Conservation (phyloP, 2,113 vertebrate species). For the Cochlearius cochlearius region DNA sequence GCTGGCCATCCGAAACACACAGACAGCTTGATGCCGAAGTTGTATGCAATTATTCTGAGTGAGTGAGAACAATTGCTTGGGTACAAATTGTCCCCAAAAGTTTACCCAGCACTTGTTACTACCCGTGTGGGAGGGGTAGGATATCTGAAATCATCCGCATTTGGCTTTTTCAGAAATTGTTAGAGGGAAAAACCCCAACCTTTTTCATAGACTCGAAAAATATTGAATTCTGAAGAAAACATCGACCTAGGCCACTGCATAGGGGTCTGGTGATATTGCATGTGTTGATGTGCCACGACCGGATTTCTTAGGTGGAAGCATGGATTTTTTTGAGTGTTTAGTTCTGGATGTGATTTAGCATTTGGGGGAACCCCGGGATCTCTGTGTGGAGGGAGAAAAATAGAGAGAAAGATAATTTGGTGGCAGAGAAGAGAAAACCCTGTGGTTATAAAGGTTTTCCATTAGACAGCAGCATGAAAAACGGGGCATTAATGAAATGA, state of each 20-base stretch:
- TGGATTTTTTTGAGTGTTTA: neutral
- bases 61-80: neutral
- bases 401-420: neutral
- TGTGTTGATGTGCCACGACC: neutral
- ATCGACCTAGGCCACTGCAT: neutral
- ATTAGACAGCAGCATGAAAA: neutral
- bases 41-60: neutral
- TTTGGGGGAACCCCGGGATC: accelerated
- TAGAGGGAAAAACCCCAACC: neutral
- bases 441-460: neutral
- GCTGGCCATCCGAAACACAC: neutral
- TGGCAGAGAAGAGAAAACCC: neutral
- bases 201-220: neutral
- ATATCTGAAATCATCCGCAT: neutral
- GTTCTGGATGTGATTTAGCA: neutral
- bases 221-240: neutral
- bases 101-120: neutral
- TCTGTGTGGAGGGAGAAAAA: neutral
- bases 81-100: neutral
- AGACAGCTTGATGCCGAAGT: neutral
- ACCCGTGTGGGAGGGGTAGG: accelerated
- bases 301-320: neutral
- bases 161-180: neutral
- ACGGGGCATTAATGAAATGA: neutral
- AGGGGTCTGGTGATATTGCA: neutral